phyloP scores from a whole-genome alignment of 2,797 vertebrate genomes.

The Cossypha polioptera region DNA sequence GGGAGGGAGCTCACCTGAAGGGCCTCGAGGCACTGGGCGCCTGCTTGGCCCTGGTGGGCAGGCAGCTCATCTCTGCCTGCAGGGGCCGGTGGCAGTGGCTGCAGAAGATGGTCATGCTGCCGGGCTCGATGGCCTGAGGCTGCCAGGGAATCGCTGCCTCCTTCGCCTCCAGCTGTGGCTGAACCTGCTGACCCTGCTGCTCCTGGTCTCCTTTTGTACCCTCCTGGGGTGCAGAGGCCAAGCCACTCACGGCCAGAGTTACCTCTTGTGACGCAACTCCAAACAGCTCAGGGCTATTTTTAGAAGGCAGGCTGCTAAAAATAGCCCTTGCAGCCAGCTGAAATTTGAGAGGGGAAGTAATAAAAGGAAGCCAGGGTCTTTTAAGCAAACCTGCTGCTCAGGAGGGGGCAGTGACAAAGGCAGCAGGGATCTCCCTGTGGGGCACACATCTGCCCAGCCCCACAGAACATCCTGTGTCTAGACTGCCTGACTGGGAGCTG shows the following conservation, averaged over 20 bases:
- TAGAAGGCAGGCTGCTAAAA: constrained; percentile 65
- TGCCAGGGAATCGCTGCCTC: background rate
- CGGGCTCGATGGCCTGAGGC: background rate
- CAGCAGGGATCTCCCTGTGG: background rate
- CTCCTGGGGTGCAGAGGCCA: constrained; percentile 22
- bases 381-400: constrained; percentile 57
- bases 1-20: constrained; percentile 45
- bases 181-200: constrained; percentile 60
- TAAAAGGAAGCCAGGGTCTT: constrained; percentile 68
- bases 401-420: constrained; percentile 46
- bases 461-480: background rate
- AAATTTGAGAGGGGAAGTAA: constrained; percentile 74
- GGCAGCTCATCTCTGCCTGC: constrained; percentile 10
- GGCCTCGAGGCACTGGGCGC: background rate
- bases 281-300: constrained; percentile 64
- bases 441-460: background rate
- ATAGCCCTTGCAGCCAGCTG: constrained; percentile 51
- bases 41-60: background rate
- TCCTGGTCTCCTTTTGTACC: constrained; percentile 64
- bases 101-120: constrained; percentile 69
- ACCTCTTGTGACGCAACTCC: constrained; percentile 64
- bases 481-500: accelerated
- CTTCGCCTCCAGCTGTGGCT: background rate
- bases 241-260: background rate
- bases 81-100: constrained; percentile 59